A percentile compares a stretch with the other conserved stretches of the same genome.
Evolutionary conservation across 2,888 invertebrate genomes (phyloP).

Genomic region (Nemapogon koenigi): DNA sequence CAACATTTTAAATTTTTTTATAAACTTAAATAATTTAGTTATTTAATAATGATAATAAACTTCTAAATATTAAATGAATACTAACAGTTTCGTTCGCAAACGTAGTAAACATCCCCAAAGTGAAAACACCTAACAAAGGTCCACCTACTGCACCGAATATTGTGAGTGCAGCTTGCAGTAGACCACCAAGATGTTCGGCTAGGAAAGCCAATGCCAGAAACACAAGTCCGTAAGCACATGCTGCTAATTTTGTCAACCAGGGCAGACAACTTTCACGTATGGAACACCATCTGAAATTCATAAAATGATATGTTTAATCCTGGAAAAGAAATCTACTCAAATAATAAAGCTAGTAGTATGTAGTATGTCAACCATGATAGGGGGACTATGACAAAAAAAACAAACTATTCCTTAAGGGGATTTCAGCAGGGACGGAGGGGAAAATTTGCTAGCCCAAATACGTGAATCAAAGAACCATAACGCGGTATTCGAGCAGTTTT

Average conservation of each 20-base stretch:
- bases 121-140: constrained; percentile 84
- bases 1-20: too few relatives aligned
- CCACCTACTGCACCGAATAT: constrained; percentile 90
- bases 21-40: not conserved
- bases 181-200: constrained; percentile 81
- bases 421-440: too few relatives aligned
- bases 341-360: too few relatives aligned
- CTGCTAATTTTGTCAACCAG: constrained; percentile 70
- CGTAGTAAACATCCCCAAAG: constrained; percentile 83
- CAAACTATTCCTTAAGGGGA: too few relatives aligned
- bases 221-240: constrained; percentile 74
- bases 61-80: constrained; percentile 8
- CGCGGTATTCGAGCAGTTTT: too few relatives aligned
- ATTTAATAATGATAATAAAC: not conserved
- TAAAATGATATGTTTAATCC: too few relatives aligned
- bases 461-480: too few relatives aligned
- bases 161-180: constrained; percentile 86
- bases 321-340: too few relatives aligned
- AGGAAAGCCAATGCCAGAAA: constrained; percentile 84
- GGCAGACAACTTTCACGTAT: constrained; percentile 39
- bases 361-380: too few relatives aligned
- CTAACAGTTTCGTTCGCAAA: constrained; percentile 72
- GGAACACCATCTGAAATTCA: constrained; percentile 38
- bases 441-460: too few relatives aligned
- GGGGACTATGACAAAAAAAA: too few relatives aligned